Evolutionary conservation across 1,140 invertebrate species (phyloP).

Genomic region (Caerostris darwini): DNA sequence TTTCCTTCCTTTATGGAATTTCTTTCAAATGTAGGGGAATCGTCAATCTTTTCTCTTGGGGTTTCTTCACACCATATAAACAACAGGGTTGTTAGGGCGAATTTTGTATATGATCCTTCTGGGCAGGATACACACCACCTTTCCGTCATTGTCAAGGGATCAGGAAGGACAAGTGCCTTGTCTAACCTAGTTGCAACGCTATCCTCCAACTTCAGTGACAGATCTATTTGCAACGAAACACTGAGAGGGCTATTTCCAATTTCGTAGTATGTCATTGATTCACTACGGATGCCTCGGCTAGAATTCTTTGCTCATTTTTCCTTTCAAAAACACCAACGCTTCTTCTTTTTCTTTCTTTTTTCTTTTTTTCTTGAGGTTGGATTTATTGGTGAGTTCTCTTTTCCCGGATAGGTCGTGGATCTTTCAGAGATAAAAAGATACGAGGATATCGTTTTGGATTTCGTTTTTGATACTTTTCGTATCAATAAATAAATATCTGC

Average conservation of each 20-base stretch:
- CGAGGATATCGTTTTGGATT: conserved; percentile 67
- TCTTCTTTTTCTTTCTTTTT: conserved; percentile 31
- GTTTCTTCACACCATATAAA: neutral
- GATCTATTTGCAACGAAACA: conserved; percentile 73
- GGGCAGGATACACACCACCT: neutral
- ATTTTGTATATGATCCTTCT: conserved; percentile 32
- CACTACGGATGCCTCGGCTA: conserved; percentile 49
- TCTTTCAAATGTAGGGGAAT: neutral
- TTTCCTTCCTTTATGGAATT: neutral
- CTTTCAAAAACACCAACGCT: conserved; percentile 62
- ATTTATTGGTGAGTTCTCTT: conserved; percentile 73
- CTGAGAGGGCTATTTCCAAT: conserved; percentile 63
- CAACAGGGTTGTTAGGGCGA: neutral
- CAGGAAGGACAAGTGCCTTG: conserved; percentile 23
- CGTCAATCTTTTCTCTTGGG: neutral
- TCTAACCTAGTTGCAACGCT: conserved; percentile 15
- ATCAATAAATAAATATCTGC: conserved; percentile 72
- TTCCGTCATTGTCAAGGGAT: conserved; percentile 22
- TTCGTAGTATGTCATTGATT: conserved; percentile 71
- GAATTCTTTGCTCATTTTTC: conserved; percentile 67
- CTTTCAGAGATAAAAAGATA: conserved; percentile 68
- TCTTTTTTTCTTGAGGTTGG: conserved; percentile 64
- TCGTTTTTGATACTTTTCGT: conserved; percentile 71
- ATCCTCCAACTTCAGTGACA: conserved; percentile 46
- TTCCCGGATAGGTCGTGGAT: conserved; percentile 68